phyloP scores from a whole-genome alignment of 1,140 invertebrate genomes.

The Centruroides sculpturatus region DNA sequence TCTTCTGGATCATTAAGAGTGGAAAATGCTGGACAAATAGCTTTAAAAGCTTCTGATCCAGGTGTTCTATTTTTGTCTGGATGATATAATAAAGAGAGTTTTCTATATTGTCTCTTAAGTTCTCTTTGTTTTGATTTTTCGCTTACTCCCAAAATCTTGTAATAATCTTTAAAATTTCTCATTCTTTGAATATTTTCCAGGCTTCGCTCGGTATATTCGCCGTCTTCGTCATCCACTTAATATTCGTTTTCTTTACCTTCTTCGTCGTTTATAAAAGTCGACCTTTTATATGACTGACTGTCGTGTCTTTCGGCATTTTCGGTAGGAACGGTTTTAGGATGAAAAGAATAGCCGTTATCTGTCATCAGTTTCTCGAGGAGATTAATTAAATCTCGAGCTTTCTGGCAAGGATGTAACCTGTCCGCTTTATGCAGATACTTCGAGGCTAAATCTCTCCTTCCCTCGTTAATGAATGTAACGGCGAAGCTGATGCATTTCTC shows the following conservation, averaged over 20 bases:
- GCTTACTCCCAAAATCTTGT: conserved; percentile 80
- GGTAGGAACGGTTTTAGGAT: too few species aligned
- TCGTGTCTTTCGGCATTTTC: too few species aligned
- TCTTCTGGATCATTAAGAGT: too few species aligned
- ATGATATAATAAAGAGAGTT: conserved; percentile 88
- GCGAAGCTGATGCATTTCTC: conserved; percentile 72
- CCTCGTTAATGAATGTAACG: conserved; percentile 51
- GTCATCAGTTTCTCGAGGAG: too few species aligned
- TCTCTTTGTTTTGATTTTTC: conserved; percentile 87
- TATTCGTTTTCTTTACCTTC: too few species aligned
- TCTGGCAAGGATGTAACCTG: conserved; percentile 63
- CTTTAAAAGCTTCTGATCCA: conserved; percentile 91
- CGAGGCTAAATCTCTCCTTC: conserved; percentile 67
- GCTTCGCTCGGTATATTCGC: too few species aligned
- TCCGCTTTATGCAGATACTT: conserved; percentile 75
- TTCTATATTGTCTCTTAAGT: conserved; percentile 93
- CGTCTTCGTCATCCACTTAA: too few species aligned
- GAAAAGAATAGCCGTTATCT: too few species aligned
- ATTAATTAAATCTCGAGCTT: conserved; percentile 44
- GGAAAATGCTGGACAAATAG: too few species aligned
- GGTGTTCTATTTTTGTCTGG: conserved; percentile 98
- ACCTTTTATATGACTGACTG: too few species aligned
- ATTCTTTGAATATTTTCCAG: conserved; percentile 29
- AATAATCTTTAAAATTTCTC: conserved; percentile 86
- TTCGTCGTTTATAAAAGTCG: too few species aligned